Percentiles rank a stretch among this genome's conserved stretches.
Evolutionary conservation across 2,888 invertebrate species (phyloP).

Genomic region (Myopa tessellatipennis): DNA sequence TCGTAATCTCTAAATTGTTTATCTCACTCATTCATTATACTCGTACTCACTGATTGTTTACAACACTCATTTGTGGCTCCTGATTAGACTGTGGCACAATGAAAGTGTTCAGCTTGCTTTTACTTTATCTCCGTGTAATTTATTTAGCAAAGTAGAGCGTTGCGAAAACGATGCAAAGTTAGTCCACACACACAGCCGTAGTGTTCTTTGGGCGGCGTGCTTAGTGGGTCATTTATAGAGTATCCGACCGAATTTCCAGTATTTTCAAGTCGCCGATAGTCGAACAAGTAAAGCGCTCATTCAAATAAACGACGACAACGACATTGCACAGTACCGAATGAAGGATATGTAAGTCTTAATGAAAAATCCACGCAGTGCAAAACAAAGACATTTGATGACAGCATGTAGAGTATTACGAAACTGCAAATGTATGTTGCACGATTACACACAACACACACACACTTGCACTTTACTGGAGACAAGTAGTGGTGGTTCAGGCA

Average conservation of each 20-base stretch:
- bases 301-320: background rate
- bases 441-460: constrained; percentile 15
- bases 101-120: too few species aligned
- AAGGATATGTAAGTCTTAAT: background rate
- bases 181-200: too few species aligned
- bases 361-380: background rate
- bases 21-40: too few species aligned
- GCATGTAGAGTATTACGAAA: background rate
- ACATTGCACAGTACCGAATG: background rate
- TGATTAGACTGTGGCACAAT: too few species aligned
- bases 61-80: too few species aligned
- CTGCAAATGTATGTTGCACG: background rate
- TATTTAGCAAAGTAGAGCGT: background rate
- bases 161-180: too few species aligned
- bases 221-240: too few species aligned
- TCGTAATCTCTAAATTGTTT: constrained; percentile 9
- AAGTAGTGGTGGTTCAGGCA: background rate
- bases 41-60: too few species aligned
- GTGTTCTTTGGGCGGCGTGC: too few species aligned
- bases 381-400: background rate
- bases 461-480: background rate
- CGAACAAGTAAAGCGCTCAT: too few species aligned
- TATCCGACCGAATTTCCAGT: too few species aligned
- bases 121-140: background rate
- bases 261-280: too few species aligned